Base-by-base conservation (phyloP, 1,140 invertebrate species). In the Lepidurus apus region DNA sequence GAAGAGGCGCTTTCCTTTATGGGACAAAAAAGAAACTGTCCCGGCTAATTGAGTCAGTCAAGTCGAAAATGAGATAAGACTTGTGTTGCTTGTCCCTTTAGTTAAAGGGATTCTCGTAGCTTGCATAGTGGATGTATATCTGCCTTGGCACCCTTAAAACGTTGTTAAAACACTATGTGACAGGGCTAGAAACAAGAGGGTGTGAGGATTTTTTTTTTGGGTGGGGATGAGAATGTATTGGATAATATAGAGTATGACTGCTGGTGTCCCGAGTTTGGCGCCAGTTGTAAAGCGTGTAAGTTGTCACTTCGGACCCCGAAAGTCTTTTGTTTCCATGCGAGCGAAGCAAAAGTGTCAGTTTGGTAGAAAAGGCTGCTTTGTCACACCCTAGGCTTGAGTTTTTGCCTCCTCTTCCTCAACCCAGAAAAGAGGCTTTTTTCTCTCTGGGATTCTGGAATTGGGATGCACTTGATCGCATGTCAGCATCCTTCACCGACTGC, bases 61-160 rank as follows among this genome's bases (percentile, higher is more conserved):
- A 21, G 17, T 65, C 53, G 53, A 65, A 65, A 65, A 65, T 65
- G 53, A 65, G 53, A 65, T 65, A 65, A 65, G 53, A 21, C 21
- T 65, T 65, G 34, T 34, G 34, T 34, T 34, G 34, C 34, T 34
- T 34, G 34, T 34, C 34, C 4, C 34, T 34, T 34, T 3, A 34
- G 34, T 34, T 34, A 34, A 34, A 34, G 34, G 34, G 34, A 34
- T 34, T 34, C 3, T 4, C 34, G 34, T 34, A 34, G 34, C 34
- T 34, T 34, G 34, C 34, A 34, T 34, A 34, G 34, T 34, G 2
- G 34, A 34, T 34, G 34, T 4, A 34, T 34, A 34, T 34, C 4
- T 4, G 34, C 34, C 34, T 34, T 4, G 4, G 34, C 4, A 34
- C 34, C 34, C 34, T 34, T 2, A 4, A 3, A 34, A 34, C 34